phyloP scores from a whole-genome alignment of 2,888 invertebrate genomes.

The Oeneis ivallda region DNA sequence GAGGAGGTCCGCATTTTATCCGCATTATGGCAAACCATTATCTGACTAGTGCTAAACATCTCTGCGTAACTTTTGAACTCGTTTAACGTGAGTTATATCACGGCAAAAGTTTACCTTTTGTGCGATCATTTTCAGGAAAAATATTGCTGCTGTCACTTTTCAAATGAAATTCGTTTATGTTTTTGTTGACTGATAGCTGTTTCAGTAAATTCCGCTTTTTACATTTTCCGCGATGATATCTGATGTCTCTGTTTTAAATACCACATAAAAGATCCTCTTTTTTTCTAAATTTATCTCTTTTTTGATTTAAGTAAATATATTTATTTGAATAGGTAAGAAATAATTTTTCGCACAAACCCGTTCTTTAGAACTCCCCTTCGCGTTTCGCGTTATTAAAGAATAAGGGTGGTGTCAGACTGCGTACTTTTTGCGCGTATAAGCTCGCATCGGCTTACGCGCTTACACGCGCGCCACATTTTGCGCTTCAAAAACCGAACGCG shows the following conservation, averaged over 20 bases:
- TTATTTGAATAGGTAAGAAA: too few species aligned
- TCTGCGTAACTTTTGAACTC: not conserved
- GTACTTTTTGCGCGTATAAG: too few species aligned
- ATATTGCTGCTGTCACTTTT: not conserved
- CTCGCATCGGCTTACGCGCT: too few species aligned
- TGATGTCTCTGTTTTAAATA: too few species aligned
- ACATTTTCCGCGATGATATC: not conserved
- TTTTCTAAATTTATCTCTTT: too few species aligned
- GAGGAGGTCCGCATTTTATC: constrained; percentile 2
- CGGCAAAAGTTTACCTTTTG: not conserved
- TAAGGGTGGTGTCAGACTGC: too few species aligned
- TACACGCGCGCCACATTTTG: too few species aligned
- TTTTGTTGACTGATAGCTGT: not conserved
- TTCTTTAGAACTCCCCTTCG: not conserved
- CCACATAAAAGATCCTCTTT: too few species aligned
- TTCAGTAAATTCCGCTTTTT: not conserved
- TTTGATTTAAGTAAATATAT: too few species aligned
- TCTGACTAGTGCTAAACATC: constrained; percentile 5
- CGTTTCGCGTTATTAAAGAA: too few species aligned
- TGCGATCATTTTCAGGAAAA: not conserved
- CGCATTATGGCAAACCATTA: constrained; percentile 13
- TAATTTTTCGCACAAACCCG: too few species aligned
- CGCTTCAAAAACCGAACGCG: too few species aligned
- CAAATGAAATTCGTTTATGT: not conserved
- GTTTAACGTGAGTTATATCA: not conserved